Evolutionary conservation across 2,797 vertebrate genomes (phyloP).

Genomic region (Ceryle rudis): DNA sequence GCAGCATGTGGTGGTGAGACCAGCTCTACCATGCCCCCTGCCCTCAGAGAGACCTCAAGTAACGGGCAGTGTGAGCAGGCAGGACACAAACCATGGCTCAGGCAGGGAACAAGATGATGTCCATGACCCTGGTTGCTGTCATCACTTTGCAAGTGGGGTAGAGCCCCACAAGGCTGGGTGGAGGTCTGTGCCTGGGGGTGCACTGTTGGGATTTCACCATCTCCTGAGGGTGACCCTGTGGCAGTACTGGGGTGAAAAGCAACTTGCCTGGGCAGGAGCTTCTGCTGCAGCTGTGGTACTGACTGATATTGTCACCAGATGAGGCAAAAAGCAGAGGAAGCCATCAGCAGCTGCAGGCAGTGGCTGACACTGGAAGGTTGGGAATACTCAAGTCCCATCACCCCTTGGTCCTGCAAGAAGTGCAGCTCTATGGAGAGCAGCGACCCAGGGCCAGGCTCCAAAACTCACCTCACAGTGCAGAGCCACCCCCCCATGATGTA

Average conservation of each 20-base stretch:
- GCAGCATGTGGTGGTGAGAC: neutral
- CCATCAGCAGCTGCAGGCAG: rapidly evolving
- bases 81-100: neutral
- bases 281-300: neutral
- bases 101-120: neutral
- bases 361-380: rapidly evolving
- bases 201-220: neutral
- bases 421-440: neutral
- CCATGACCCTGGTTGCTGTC: neutral
- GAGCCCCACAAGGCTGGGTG: neutral
- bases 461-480: neutral
- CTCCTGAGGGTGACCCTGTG: neutral
- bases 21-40: neutral
- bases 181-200: neutral
- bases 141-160: rapidly evolving
- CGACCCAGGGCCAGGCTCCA: neutral
- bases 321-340: neutral
- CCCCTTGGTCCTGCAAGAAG: neutral
- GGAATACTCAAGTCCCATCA: neutral
- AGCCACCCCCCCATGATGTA: rapidly evolving
- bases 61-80: rapidly evolving
- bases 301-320: rapidly evolving
- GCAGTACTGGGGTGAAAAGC: neutral
- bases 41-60: neutral
- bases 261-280: neutral